A percentile compares a stretch with the other conserved stretches of the same genome.
phyloP scores from a whole-genome alignment of 2,113 vertebrate genomes.

The Polypterus senegalus region DNA sequence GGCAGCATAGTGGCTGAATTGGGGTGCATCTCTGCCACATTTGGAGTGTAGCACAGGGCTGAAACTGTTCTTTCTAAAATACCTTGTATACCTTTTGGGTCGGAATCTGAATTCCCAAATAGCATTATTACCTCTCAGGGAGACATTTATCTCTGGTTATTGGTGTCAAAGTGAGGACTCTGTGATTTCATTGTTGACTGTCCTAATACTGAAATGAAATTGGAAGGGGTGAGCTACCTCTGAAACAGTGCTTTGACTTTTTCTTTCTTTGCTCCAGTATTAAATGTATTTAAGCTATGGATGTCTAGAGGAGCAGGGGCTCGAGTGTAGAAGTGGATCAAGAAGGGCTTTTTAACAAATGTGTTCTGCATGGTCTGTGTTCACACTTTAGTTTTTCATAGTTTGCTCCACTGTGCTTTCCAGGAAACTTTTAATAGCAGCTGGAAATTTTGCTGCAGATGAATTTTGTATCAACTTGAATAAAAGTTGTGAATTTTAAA shows the following conservation, averaged over 20 bases:
- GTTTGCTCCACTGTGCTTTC: slow-evolving; percentile 18
- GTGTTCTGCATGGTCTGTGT: slow-evolving; percentile 19
- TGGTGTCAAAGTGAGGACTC: slow-evolving; percentile 10
- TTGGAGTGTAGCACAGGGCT: slow-evolving; percentile 15
- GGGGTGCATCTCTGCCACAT: slow-evolving; percentile 19
- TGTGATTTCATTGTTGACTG: not conserved
- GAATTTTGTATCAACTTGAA: slow-evolving; percentile 51
- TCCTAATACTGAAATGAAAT: slow-evolving; percentile 6
- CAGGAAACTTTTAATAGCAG: slow-evolving; percentile 33
- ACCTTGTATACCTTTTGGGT: not conserved
- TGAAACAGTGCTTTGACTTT: slow-evolving; percentile 16
- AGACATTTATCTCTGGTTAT: slow-evolving; percentile 25
- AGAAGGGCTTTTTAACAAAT: slow-evolving; percentile 34
- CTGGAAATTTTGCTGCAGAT: slow-evolving; percentile 43
- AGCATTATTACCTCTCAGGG: slow-evolving; percentile 48
- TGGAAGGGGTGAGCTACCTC: slow-evolving; percentile 28
- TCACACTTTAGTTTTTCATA: slow-evolving; percentile 3
- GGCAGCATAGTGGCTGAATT: slow-evolving; percentile 7
- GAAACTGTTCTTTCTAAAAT: not conserved
- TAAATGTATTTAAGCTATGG: slow-evolving; percentile 4
- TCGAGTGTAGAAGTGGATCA: slow-evolving; percentile 19
- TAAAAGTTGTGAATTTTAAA: too few relatives aligned
- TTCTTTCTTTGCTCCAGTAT: slow-evolving; percentile 11
- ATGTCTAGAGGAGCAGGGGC: slow-evolving; percentile 10
- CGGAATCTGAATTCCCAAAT: slow-evolving; percentile 19